Percentiles rank a stretch among this genome's conserved stretches.
These are phyloP conservation scores for Mohoua ochrocephala DNA, from an alignment of 2,113 vertebrate genomes.

Conservation along the genomic window DNA sequence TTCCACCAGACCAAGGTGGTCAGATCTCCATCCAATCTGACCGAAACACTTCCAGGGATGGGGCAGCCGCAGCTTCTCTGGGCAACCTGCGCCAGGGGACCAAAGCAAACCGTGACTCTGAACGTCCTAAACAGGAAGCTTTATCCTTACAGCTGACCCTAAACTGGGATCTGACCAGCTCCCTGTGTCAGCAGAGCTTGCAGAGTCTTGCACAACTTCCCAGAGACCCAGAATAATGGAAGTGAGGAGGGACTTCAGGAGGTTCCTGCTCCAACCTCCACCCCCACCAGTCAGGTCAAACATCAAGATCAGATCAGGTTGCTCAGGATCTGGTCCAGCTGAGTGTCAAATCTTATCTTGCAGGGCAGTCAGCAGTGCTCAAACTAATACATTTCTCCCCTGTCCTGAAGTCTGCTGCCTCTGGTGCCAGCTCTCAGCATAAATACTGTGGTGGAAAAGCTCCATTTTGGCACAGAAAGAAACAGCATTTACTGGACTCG, in stretches of 20 bases:
- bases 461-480: neutral
- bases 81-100: too few species aligned
- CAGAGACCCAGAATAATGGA: neutral
- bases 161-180: neutral
- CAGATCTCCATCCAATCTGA: neutral
- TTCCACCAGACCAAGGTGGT: neutral
- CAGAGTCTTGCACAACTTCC: neutral
- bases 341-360: neutral
- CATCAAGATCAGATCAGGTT: neutral
- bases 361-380: neutral
- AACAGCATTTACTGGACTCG: neutral
- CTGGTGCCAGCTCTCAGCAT: neutral
- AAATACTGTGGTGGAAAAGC: neutral
- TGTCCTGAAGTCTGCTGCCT: neutral
- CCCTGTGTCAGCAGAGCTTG: neutral
- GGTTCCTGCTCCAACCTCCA: neutral
- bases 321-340: neutral
- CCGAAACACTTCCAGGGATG: neutral
- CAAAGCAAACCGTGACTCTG: neutral
- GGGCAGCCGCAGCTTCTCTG: neutral
- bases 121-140: neutral
- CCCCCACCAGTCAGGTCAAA: neutral
- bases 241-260: neutral
- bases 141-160: neutral
- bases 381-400: neutral